Conservation (phyloP, 2,888 invertebrate species). For the Lasioglossum calceatum region DNA sequence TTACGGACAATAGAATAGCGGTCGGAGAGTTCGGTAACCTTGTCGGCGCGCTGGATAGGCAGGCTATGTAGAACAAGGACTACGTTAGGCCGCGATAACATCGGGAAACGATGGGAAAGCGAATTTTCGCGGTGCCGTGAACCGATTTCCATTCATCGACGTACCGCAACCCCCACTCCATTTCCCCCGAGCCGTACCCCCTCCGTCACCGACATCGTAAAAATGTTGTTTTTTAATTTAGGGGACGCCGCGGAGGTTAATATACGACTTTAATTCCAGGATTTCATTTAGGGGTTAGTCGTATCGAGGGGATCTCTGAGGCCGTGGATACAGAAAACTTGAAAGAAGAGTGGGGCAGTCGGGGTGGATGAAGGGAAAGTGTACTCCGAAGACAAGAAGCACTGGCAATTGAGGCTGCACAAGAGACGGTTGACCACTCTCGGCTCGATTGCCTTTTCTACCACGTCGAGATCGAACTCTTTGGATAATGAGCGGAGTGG, state of each 20-base stretch:
- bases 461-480: slow-evolving; percentile 24
- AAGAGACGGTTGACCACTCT: slow-evolving; percentile 78
- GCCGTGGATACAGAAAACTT: slow-evolving; percentile 38
- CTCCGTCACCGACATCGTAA: slow-evolving; percentile 74
- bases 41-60: slow-evolving; percentile 52
- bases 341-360: slow-evolving; percentile 19
- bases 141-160: slow-evolving; percentile 63
- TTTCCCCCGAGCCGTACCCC: slow-evolving; percentile 34
- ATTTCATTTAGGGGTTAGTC: slow-evolving; percentile 79
- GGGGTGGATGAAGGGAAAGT: background rate
- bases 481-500: slow-evolving; percentile 25
- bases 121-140: slow-evolving; percentile 41
- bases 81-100: slow-evolving; percentile 46
- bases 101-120: slow-evolving; percentile 41
- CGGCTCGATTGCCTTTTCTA: slow-evolving; percentile 78
- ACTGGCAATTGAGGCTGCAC: slow-evolving; percentile 39
- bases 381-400: slow-evolving; percentile 37
- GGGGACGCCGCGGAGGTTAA: slow-evolving; percentile 80
- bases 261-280: slow-evolving; percentile 83
- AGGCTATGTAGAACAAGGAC: slow-evolving; percentile 43
- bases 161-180: slow-evolving; percentile 39
- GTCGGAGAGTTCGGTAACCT: slow-evolving; percentile 77
- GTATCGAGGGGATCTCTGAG: slow-evolving; percentile 45
- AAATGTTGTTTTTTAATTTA: slow-evolving; percentile 84
- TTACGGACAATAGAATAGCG: slow-evolving; percentile 81